Conservation (phyloP, 2,797 vertebrate genomes). For the Arnoldichthys spilopterus region DNA sequence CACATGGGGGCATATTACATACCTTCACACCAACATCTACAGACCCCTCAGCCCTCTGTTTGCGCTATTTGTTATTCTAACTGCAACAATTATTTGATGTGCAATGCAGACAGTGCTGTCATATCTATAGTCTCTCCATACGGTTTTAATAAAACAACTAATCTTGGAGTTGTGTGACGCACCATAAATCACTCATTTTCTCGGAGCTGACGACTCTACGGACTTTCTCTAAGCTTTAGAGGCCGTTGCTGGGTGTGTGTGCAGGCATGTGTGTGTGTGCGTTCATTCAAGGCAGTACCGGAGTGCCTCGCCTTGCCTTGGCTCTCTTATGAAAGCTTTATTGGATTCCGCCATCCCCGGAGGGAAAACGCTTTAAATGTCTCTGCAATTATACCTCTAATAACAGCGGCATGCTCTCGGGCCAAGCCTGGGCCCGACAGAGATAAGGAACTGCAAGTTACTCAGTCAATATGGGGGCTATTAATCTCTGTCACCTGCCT, state of each 20-base stretch:
- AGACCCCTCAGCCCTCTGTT: not conserved
- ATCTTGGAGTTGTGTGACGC: slow-evolving; percentile 84
- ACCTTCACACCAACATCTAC: not conserved
- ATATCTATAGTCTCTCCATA: slow-evolving; percentile 83
- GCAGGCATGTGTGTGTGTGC: slow-evolving; percentile 51
- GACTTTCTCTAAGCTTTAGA: slow-evolving; percentile 70
- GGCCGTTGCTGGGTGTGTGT: slow-evolving; percentile 56
- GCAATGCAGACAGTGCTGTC: slow-evolving; percentile 69
- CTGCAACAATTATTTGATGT: slow-evolving; percentile 30
- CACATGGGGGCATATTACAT: not conserved
- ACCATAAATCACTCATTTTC: slow-evolving; percentile 91
- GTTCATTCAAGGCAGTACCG: slow-evolving; percentile 74
- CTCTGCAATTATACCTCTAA: slow-evolving; percentile 97
- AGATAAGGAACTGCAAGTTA: slow-evolving; percentile 91
- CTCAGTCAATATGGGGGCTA: slow-evolving; percentile 91
- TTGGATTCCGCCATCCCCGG: slow-evolving; percentile 94
- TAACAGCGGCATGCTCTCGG: slow-evolving; percentile 87
- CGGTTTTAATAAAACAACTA: slow-evolving; percentile 90
- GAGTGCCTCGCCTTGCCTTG: slow-evolving; percentile 75
- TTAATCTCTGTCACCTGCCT: slow-evolving; percentile 92
- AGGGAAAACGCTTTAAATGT: slow-evolving; percentile 97
- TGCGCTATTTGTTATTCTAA: not conserved
- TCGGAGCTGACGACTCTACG: slow-evolving; percentile 75
- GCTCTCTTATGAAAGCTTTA: slow-evolving; percentile 91
- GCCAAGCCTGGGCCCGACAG: slow-evolving; percentile 87